A percentile compares a stretch with the other conserved stretches of the same genome.
Conservation (phyloP, 2,113 vertebrate genomes). For the Athene noctua region DNA sequence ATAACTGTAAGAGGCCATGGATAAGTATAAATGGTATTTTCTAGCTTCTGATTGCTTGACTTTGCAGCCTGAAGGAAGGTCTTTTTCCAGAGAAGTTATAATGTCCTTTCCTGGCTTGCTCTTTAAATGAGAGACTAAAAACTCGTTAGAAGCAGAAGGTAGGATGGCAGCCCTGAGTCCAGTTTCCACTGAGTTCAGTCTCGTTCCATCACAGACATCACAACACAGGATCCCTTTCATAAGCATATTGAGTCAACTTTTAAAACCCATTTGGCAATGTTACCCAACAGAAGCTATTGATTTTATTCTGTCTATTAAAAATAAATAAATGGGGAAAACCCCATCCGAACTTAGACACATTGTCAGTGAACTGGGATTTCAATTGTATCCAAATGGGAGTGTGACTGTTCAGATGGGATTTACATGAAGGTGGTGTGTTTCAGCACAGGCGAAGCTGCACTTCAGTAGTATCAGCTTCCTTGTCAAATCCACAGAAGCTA, state of each 20-base stretch:
- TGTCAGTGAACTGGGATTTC: background rate
- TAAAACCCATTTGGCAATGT: background rate
- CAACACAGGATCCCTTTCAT: background rate
- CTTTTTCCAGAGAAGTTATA: background rate
- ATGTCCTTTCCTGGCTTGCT: background rate
- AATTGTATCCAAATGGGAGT: fast-evolving
- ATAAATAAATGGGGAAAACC: background rate
- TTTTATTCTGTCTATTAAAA: background rate
- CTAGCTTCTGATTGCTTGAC: background rate
- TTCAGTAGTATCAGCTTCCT: background rate
- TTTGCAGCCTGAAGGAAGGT: background rate
- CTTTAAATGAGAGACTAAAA: background rate
- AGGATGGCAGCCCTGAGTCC: background rate
- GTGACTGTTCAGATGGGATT: background rate
- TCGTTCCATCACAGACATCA: background rate
- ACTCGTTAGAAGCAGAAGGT: background rate
- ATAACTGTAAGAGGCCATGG: background rate
- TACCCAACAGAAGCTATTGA: background rate
- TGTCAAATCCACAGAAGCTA: background rate
- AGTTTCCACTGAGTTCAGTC: background rate
- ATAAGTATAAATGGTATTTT: background rate
- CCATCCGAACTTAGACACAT: background rate
- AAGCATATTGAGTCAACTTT: background rate
- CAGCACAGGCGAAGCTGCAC: fast-evolving
- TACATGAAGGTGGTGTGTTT: background rate